A percentile compares a stretch with the other conserved stretches of the same genome.
These are phyloP conservation scores for Anoplopoma fimbria DNA, from an alignment of 2,113 vertebrate genomes.

Conservation along the genomic window DNA sequence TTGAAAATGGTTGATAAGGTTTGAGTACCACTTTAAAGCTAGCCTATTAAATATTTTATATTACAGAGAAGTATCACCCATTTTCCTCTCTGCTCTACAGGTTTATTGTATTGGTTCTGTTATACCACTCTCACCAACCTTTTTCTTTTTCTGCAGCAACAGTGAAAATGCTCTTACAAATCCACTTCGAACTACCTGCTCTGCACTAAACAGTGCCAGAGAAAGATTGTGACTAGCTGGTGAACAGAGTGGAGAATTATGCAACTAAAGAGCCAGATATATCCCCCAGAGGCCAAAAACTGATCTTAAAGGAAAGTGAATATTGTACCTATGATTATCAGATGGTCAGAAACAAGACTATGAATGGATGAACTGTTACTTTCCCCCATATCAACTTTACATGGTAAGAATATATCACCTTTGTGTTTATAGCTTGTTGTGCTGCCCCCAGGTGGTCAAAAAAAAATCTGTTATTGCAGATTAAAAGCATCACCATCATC, in stretches of 20 bases:
- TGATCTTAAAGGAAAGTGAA: not conserved
- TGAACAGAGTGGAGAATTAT: not conserved
- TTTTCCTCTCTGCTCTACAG: not conserved
- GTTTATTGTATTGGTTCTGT: not conserved
- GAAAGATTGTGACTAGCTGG: not conserved
- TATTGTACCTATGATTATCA: not conserved
- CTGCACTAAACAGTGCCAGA: not conserved
- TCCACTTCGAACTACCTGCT: not conserved
- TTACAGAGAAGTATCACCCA: not conserved
- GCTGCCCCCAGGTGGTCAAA: not conserved
- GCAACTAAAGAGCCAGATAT: not conserved
- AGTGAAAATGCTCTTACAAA: not conserved
- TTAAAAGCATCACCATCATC: not conserved
- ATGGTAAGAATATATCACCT: not conserved
- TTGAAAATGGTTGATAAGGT: not conserved
- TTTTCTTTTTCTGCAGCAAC: not conserved
- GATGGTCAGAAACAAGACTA: not conserved
- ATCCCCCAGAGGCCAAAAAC: not conserved
- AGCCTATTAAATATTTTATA: not conserved
- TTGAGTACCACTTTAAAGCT: not conserved
- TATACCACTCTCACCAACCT: not conserved
- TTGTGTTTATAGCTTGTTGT: not conserved
- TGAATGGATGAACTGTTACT: not conserved
- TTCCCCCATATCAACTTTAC: too few relatives aligned
- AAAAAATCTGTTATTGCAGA: not conserved